Conservation (phyloP, 2,888 invertebrate genomes). For the Tipula vernalis region DNA sequence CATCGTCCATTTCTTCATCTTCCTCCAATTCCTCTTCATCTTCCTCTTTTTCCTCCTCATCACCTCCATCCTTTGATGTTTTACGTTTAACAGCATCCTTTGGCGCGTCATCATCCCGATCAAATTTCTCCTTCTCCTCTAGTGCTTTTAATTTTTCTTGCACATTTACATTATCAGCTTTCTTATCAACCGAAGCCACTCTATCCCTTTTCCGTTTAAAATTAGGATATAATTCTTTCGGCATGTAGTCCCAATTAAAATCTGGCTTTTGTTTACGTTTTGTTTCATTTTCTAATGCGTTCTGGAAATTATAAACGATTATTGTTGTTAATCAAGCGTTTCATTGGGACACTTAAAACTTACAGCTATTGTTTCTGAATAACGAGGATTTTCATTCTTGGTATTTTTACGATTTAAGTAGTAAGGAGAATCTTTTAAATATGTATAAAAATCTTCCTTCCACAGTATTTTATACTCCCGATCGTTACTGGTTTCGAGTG, state of each 20-base stretch:
- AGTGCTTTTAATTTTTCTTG: slow-evolving; percentile 45
- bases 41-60: slow-evolving; percentile 25
- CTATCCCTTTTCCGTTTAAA: slow-evolving; percentile 30
- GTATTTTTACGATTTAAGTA: slow-evolving; percentile 23
- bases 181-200: slow-evolving; percentile 15
- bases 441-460: slow-evolving; percentile 59
- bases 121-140: slow-evolving; percentile 48
- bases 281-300: slow-evolving; percentile 22
- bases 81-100: slow-evolving; percentile 49
- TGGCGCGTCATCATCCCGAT: slow-evolving; percentile 42
- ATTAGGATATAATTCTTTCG: slow-evolving; percentile 47
- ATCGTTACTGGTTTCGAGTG: slow-evolving; percentile 41
- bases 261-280: slow-evolving; percentile 27
- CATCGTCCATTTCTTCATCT: slow-evolving; percentile 79
- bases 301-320: slow-evolving; percentile 19
- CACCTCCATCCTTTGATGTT: slow-evolving; percentile 22
- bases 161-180: slow-evolving; percentile 23
- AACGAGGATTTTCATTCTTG: slow-evolving; percentile 18
- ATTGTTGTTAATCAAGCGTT: neutral
- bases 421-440: slow-evolving; percentile 51
- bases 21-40: slow-evolving; percentile 21
- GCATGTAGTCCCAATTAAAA: slow-evolving; percentile 46
- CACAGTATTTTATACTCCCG: slow-evolving; percentile 57
- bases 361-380: slow-evolving; percentile 24
- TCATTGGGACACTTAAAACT: neutral